Percentiles rank a stretch among this genome's conserved stretches.
Evolutionary conservation across 2,888 invertebrate genomes (phyloP).

Genomic region (Eupithecia inturbata): DNA sequence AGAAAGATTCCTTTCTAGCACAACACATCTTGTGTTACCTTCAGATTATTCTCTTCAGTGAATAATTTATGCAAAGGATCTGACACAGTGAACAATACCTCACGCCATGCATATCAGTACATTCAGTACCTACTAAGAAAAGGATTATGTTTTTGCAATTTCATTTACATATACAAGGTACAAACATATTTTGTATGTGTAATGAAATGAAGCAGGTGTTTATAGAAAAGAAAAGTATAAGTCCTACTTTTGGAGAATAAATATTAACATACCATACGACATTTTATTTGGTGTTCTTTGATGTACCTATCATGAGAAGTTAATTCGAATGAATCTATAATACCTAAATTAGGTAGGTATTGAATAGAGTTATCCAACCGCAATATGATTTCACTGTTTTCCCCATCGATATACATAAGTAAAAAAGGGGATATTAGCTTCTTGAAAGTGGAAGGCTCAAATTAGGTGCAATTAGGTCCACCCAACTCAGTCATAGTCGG

Average conservation of each 20-base stretch:
- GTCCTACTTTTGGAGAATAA: too few species aligned
- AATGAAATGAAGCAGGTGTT: not conserved
- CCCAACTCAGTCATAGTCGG: too few species aligned
- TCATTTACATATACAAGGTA: not conserved
- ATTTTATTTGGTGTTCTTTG: too few species aligned
- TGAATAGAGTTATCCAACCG: not conserved
- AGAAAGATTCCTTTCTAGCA: not conserved
- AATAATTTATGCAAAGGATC: not conserved
- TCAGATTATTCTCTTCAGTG: conserved; percentile 1
- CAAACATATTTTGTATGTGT: not conserved
- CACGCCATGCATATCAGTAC: not conserved
- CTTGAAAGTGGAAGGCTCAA: too few species aligned
- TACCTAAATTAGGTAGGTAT: not conserved
- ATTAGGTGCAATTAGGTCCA: too few species aligned
- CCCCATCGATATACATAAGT: too few species aligned
- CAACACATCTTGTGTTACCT: not conserved
- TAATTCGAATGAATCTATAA: not conserved
- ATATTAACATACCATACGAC: too few species aligned
- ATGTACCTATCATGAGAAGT: too few species aligned
- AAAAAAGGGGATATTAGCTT: too few species aligned
- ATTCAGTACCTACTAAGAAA: not conserved
- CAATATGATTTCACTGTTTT: not conserved
- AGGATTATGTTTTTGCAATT: not conserved
- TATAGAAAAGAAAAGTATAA: not conserved
- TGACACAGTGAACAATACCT: not conserved